These are phyloP conservation scores for Epinephelus fuscoguttatus DNA, from an alignment of 2,113 vertebrate species.

Conservation along the genomic window DNA sequence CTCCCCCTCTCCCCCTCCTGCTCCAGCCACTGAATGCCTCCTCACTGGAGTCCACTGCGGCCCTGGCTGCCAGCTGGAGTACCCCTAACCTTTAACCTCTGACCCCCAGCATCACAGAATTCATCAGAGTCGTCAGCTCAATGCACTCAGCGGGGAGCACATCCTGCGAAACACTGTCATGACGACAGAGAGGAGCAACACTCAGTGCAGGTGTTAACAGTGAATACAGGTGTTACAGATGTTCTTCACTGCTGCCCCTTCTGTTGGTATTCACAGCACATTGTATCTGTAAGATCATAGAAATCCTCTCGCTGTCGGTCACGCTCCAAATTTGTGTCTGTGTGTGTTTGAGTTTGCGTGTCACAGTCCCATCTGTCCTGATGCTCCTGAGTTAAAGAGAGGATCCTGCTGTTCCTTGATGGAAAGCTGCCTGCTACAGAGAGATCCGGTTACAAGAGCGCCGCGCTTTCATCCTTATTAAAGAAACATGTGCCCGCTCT, in stretches of 20 bases:
- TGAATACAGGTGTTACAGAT: conserved; percentile 69
- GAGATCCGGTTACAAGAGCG: conserved; percentile 84
- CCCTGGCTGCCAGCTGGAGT: conserved; percentile 86
- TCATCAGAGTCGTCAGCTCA: conserved; percentile 62
- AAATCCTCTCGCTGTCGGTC: conserved; percentile 22
- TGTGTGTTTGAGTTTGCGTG: conserved; percentile 75
- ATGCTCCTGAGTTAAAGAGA: conserved; percentile 80
- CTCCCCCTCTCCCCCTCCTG: conserved; percentile 51
- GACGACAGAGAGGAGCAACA: conserved; percentile 32
- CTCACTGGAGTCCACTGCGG: conserved; percentile 76
- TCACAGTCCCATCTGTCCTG: conserved; percentile 81
- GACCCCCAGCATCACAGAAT: conserved; percentile 69
- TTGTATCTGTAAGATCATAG: neutral
- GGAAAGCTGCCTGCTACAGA: conserved; percentile 84
- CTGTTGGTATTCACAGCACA: conserved; percentile 8
- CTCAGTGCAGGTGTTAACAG: conserved; percentile 44
- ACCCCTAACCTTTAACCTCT: conserved; percentile 80
- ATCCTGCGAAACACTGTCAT: conserved; percentile 40
- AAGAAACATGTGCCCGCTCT: conserved; percentile 83
- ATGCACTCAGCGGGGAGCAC: conserved; percentile 49
- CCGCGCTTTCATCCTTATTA: conserved; percentile 87
- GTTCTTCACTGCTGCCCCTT: conserved; percentile 4
- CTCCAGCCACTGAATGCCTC: conserved; percentile 76
- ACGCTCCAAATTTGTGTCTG: conserved; percentile 32
- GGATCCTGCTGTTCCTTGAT: conserved; percentile 85